phyloP scores from a whole-genome alignment of 2,113 vertebrate genomes.

The Cnemophilus loriae region DNA sequence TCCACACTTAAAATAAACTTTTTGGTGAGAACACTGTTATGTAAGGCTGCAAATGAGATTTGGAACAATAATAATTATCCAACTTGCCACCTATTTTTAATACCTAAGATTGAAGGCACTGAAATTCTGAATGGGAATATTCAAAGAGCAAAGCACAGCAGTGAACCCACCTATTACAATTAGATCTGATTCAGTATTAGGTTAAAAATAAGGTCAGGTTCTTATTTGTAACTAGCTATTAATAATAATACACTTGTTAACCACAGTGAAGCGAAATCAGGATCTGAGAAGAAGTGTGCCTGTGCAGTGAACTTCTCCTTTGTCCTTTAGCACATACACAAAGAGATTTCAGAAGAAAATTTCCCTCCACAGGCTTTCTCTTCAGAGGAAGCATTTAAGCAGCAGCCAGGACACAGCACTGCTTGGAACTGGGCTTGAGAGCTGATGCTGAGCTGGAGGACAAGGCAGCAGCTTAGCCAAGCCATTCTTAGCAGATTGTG shows the following conservation, averaged over 20 bases:
- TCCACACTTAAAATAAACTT: conserved; percentile 60
- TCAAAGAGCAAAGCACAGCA: conserved; percentile 2
- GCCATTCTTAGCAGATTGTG: not conserved
- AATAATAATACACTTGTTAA: conserved; percentile 23
- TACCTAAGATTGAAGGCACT: conserved; percentile 1
- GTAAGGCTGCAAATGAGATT: conserved; percentile 34
- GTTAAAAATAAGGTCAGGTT: conserved; percentile 47
- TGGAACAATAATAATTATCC: conserved; percentile 52
- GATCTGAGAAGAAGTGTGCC: not conserved
- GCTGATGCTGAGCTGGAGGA: not conserved
- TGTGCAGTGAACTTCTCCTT: not conserved
- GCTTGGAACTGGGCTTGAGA: not conserved
- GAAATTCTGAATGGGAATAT: conserved; percentile 40
- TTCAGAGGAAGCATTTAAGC: not conserved
- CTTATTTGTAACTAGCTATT: conserved; percentile 33
- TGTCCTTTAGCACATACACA: not conserved
- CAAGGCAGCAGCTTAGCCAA: not conserved
- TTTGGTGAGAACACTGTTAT: conserved; percentile 53
- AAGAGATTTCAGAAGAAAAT: not conserved
- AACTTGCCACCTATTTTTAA: conserved; percentile 58
- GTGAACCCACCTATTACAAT: not conserved
- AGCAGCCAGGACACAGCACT: not conserved
- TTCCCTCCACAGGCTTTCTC: not conserved
- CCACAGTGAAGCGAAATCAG: not conserved
- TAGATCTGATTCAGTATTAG: conserved; percentile 15